Evolutionary conservation across 2,888 invertebrate species (phyloP), one percentile per base, ranked within the genome.

Genomic region (Pristionchus arcanus): DNA sequence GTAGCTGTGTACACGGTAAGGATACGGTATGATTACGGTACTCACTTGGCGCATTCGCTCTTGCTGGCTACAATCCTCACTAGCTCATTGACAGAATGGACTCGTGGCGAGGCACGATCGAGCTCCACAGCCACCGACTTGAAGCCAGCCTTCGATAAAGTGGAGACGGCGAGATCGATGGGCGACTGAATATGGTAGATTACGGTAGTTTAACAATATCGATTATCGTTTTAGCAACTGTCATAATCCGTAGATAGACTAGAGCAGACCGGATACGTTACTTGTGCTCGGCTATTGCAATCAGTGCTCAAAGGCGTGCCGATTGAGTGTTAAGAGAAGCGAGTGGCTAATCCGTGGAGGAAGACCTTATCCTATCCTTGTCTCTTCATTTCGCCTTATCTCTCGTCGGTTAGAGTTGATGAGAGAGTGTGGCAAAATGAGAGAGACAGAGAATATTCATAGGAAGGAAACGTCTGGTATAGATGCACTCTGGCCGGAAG

Each of bases 391-490:
- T 42, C 9, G 42, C 42, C 42, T 42, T 42, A 9, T 42, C 42
- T 42, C 42, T 42, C 42, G 77, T n/a, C 74, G 74, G 37, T 5
- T 21, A 15, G 16, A 81, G 49, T n/a, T 49, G 81, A 49, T 49
- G 49, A 81, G 81, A 81, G 34, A n/a, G 49, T 15, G 49, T n/a
- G 37, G 49, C 16, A 49, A 49, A 81, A 49, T 49, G 49, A n/a
- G 74, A 37, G 42, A 42, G 42, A 49, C 81, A 28, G 42, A 25
- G n/a, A n/a, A n/a, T n/a, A n/a, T n/a, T n/a, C n/a, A n/a, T n/a
- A n/a, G n/a, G n/a, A n/a, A n/a, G n/a, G 81, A n/a, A 16, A 53
- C 81, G 81, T 81, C 81, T 81, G 81, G 42, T 81, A 25, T 28
- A 4, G 13, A n/a, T 25, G 2, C 16, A 0, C 81, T 77, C 42